These are phyloP conservation scores for Limonius californicus DNA, from an alignment of 1,140 invertebrate genomes.

Conservation along the genomic window DNA sequence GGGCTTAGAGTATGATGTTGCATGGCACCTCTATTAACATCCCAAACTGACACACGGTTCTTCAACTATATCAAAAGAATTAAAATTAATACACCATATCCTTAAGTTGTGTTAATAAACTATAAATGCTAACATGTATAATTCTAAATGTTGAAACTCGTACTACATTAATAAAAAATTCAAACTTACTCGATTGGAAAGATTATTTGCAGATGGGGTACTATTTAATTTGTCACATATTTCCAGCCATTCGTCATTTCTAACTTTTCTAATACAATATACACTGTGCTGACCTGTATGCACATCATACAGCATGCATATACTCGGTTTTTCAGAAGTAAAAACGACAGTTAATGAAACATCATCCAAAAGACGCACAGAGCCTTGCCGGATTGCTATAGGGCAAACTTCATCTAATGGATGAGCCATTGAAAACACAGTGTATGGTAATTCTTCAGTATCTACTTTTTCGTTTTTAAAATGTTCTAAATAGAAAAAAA, in stretches of 20 bases:
- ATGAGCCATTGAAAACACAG: slow-evolving; percentile 79
- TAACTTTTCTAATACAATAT: slow-evolving; percentile 74
- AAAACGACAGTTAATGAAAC: slow-evolving; percentile 52
- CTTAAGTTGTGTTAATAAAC: too few species aligned
- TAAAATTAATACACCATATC: too few species aligned
- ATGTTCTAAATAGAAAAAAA: too few species aligned
- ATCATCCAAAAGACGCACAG: slow-evolving; percentile 52
- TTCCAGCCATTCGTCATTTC: slow-evolving; percentile 57
- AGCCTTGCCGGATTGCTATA: slow-evolving; percentile 67
- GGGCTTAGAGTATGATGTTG: slow-evolving; percentile 27
- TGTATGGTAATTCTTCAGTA: slow-evolving; percentile 54
- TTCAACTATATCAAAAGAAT: slow-evolving; percentile 29
- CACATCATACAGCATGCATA: slow-evolving; percentile 69
- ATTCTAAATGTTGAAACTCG: too few species aligned
- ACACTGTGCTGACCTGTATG: slow-evolving; percentile 75
- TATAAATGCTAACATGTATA: too few species aligned
- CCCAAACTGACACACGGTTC: slow-evolving; percentile 36
- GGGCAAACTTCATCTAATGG: slow-evolving; percentile 87
- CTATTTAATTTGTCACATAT: slow-evolving; percentile 20
- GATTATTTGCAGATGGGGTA: background rate
- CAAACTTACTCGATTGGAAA: slow-evolving; percentile 19
- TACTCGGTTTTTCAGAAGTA: slow-evolving; percentile 52
- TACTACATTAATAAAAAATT: too few species aligned
- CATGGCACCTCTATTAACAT: slow-evolving; percentile 22
- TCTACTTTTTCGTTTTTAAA: too few species aligned